Percentiles rank a stretch among this genome's conserved stretches.
phyloP scores from a whole-genome alignment of 2,113 vertebrate genomes.

The Nymphicus hollandicus region DNA sequence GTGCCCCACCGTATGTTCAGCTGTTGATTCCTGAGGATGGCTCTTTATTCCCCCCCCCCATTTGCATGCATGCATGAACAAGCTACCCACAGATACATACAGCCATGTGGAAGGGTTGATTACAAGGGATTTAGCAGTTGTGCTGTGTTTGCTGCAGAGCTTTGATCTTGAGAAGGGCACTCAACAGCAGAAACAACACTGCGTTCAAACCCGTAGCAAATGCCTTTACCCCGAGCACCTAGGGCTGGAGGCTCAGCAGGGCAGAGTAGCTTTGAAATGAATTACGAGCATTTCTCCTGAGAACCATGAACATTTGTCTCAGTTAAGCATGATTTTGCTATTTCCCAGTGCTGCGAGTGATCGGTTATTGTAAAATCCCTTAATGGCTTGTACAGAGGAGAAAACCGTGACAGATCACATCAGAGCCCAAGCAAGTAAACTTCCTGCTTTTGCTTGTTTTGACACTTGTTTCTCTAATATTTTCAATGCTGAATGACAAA shows the following conservation, averaged over 20 bases:
- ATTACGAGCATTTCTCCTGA: neutral
- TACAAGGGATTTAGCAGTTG: neutral
- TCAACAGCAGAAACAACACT: neutral
- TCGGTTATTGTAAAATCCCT: neutral
- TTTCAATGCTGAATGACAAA: neutral
- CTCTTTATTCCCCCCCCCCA: neutral
- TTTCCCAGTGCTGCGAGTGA: neutral
- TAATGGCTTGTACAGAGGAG: neutral
- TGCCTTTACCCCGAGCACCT: conserved; percentile 2
- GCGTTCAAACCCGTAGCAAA: rapidly evolving
- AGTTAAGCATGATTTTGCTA: neutral
- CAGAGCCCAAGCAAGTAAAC: neutral
- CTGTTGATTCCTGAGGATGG: neutral
- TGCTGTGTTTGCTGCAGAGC: neutral
- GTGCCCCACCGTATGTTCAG: neutral
- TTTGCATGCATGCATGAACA: neutral
- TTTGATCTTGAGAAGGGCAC: conserved; percentile 26
- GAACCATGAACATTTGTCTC: neutral
- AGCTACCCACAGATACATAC: rapidly evolving
- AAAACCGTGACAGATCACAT: neutral
- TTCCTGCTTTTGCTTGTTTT: neutral
- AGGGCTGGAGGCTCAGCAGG: neutral
- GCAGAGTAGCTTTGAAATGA: neutral
- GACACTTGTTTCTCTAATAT: neutral
- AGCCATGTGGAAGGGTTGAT: neutral